A percentile compares a stretch with the other conserved stretches of the same genome.
Evolutionary conservation across 1,140 invertebrate genomes (phyloP).

Genomic region (Sinonovacula constricta): DNA sequence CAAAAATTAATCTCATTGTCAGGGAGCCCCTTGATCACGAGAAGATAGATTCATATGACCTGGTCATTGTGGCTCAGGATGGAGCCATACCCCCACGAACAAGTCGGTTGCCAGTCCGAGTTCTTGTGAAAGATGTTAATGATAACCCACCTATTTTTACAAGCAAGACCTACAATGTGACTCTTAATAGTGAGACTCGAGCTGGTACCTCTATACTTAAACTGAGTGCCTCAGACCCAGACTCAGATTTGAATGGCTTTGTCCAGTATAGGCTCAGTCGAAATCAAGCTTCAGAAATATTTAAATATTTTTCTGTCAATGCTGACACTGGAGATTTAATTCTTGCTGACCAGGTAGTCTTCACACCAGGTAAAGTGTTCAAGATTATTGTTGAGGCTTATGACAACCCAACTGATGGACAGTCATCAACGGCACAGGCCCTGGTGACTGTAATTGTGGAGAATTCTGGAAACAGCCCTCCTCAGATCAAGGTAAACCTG

Average conservation of each 20-base stretch:
- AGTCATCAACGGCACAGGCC: constrained; percentile 40
- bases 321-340: constrained; percentile 39
- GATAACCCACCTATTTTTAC: constrained; percentile 39
- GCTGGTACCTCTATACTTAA: constrained; percentile 17
- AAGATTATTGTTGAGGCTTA: constrained; percentile 48
- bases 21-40: constrained; percentile 36
- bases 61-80: constrained; percentile 39
- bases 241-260: constrained; percentile 27
- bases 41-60: constrained; percentile 24
- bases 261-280: constrained; percentile 37
- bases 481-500: constrained; percentile 35
- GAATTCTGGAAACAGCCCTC: constrained; percentile 47
- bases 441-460: constrained; percentile 38
- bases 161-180: constrained; percentile 29
- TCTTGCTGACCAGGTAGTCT: constrained; percentile 26
- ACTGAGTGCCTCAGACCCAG: constrained; percentile 32
- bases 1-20: constrained; percentile 31
- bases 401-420: constrained; percentile 41
- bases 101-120: constrained; percentile 20
- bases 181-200: constrained; percentile 21
- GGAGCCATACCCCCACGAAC: constrained; percentile 28
- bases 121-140: constrained; percentile 36
- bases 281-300: constrained; percentile 35
- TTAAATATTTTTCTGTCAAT: constrained; percentile 27
- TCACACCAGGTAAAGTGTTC: constrained; percentile 31